phyloP scores from a whole-genome alignment of 2,113 vertebrate species.

The Laterallus jamaicensis region DNA sequence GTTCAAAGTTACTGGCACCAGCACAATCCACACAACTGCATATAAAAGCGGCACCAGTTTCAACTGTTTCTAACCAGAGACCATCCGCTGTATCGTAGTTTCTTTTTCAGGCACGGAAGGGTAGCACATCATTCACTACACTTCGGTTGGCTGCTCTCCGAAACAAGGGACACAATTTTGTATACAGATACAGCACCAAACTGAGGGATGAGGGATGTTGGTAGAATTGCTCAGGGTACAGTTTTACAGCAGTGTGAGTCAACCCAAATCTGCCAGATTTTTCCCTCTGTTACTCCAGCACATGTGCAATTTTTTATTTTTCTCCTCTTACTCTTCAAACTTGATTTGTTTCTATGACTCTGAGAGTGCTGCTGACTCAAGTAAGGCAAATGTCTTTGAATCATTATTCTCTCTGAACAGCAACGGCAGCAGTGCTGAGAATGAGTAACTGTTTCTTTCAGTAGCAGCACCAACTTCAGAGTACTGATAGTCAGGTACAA shows the following conservation, averaged over 20 bases:
- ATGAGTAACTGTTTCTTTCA: neutral
- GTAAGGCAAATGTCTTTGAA: neutral
- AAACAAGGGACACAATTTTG: neutral
- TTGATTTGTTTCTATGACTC: neutral
- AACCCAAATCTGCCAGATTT: neutral
- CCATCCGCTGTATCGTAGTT: neutral
- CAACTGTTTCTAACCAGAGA: neutral
- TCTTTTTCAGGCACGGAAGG: neutral
- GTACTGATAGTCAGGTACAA: neutral
- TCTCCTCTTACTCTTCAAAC: neutral
- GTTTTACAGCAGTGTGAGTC: neutral
- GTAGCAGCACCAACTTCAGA: neutral
- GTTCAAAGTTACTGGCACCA: neutral
- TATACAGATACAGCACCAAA: neutral
- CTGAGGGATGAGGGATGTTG: fast-evolving
- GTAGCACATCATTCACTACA: neutral
- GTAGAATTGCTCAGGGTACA: neutral
- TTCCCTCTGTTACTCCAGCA: neutral
- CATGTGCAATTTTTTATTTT: fast-evolving
- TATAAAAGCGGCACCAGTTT: neutral
- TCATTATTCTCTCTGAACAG: neutral
- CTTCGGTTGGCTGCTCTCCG: neutral
- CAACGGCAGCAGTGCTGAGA: neutral
- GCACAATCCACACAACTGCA: neutral
- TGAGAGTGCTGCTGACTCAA: neutral